Evolutionary conservation across 2,888 invertebrate genomes (phyloP), one percentile per base, ranked within the genome.

Genomic region (Folsomia candida): DNA sequence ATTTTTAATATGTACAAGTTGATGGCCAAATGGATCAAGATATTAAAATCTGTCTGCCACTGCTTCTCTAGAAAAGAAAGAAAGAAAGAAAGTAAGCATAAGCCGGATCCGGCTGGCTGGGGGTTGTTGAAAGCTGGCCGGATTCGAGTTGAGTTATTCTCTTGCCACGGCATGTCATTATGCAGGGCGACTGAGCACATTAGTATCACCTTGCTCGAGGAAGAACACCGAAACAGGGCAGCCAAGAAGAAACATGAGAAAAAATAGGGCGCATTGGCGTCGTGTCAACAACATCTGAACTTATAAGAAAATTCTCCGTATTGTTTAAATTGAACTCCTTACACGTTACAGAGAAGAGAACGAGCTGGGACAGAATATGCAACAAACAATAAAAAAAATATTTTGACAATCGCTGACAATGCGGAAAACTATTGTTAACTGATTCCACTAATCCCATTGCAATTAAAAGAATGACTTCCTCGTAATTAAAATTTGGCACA

Each of bases 1-100:
- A 54, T 54, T 54, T 54, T 54, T 54, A 54, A 54, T 54, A 54
- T 54, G 54, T 54, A 54, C 54, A 54, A 54, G 54, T 54, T 54
- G 54, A 54, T 54, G 54, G 54, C 20, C 54, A 54, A 54, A 54
- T 54, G 54, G 54, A 54, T 54, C 54, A 54, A 54, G 54, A 54
- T 54, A 54, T 54, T 54, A 54, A 54, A 54, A 54, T 54, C 18
- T 22, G 54, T 18, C 18, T 22, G 54, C 22, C 54, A 20, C 54
- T 22, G 20, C 6, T 54, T n/a, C 54, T 54, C 22, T 20, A 6
- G 22, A n/a, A 54, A 54, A 22, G 54, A 54, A 22, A 54, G 54
- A n/a, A n/a, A n/a, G n/a, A n/a, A n/a, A n/a, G 54, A 37, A 37
- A 37, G 37, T 37, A 37, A 37, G 37, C 37, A 37, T 37, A 37